Evolutionary conservation across 2,888 invertebrate species (phyloP).

Genomic region (Brachypalpus laphriformis): DNA sequence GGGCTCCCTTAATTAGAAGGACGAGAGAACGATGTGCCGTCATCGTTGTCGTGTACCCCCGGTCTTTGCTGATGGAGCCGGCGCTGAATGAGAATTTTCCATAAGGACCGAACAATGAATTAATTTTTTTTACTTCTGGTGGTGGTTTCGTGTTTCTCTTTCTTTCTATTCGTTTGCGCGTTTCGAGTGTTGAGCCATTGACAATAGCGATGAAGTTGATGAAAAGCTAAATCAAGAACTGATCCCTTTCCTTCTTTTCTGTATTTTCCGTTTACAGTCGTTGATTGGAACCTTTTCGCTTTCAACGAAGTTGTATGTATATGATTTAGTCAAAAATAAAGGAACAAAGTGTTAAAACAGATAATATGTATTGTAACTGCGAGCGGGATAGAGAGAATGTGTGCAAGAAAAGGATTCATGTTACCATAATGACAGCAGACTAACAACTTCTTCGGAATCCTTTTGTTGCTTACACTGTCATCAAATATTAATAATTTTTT

Average conservation of each 20-base stretch:
- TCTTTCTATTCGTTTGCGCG: neutral
- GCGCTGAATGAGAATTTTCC: neutral
- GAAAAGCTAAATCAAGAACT: neutral
- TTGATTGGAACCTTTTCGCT: slow-evolving; percentile 25
- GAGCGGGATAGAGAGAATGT: neutral
- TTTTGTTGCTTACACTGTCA: neutral
- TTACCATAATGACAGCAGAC: slow-evolving; percentile 6
- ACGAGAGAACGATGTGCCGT: slow-evolving; percentile 15
- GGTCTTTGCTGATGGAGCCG: neutral
- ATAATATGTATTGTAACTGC: slow-evolving; percentile 4
- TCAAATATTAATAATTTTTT: slow-evolving; percentile 15
- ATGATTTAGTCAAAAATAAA: neutral
- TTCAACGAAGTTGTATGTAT: neutral
- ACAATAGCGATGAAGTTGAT: slow-evolving; percentile 23
- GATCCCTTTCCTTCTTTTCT: neutral
- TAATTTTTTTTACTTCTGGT: neutral
- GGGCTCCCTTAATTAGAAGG: slow-evolving; percentile 65
- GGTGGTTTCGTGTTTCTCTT: neutral
- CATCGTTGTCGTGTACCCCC: neutral
- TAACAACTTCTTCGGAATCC: neutral
- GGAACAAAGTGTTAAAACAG: neutral
- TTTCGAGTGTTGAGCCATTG: slow-evolving; percentile 30
- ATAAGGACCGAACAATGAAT: slow-evolving; percentile 36
- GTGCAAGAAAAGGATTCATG: neutral
- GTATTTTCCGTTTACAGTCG: neutral